Conservation (phyloP, 2,888 invertebrate genomes). For the Sycophila texana region DNA sequence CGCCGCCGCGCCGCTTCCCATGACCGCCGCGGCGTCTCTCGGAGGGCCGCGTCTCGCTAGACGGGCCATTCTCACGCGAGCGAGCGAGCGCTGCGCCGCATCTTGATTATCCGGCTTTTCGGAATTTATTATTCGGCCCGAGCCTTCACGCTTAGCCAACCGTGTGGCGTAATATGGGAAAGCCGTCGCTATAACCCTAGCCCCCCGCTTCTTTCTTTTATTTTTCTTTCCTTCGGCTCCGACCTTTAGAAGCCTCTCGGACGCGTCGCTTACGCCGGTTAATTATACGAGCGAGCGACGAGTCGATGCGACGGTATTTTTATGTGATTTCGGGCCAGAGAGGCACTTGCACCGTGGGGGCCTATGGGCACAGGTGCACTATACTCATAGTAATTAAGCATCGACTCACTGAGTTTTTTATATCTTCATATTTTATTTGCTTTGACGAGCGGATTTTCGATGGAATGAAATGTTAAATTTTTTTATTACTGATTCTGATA, state of each 20-base stretch:
- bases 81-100: constrained; percentile 3
- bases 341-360: not conserved
- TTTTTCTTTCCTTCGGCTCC: not conserved
- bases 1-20: constrained; percentile 57
- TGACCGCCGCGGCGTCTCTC: constrained; percentile 34
- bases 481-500: too few species aligned
- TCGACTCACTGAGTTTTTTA: too few species aligned
- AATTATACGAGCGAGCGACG: too few species aligned
- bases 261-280: too few species aligned
- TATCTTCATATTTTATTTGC: too few species aligned
- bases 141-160: constrained; percentile 30
- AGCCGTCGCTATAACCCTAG: not conserved
- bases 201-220: not conserved
- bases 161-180: constrained; percentile 31
- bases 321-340: not conserved
- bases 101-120: constrained; percentile 54
- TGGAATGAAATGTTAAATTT: too few species aligned
- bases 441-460: too few species aligned
- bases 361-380: too few species aligned
- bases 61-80: constrained; percentile 54
- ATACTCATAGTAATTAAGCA: too few species aligned
- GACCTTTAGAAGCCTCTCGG: too few species aligned
- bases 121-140: constrained; percentile 50
- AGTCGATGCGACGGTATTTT: not conserved
- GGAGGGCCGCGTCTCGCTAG: constrained; percentile 7